Evolutionary conservation across 2,113 vertebrate species (phyloP).

Genomic region (Ctenomys sociabilis): DNA sequence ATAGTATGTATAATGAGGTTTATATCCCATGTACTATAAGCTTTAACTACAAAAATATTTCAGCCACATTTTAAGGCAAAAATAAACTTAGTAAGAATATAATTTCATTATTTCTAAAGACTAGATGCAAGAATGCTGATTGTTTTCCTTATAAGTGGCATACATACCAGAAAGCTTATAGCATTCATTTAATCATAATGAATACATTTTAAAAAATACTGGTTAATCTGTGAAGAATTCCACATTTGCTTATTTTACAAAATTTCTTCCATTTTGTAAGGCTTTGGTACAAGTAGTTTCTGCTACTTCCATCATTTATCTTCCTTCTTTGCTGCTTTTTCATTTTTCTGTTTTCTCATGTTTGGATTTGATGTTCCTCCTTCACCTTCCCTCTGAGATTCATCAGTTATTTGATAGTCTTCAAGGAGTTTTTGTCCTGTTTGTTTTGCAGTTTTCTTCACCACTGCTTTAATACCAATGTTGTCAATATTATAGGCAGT

Average conservation of each 20-base stretch:
- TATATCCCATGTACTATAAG: constrained; percentile 47
- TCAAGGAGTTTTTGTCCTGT: constrained; percentile 93
- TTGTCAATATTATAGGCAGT: constrained; percentile 97
- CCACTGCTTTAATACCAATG: constrained; percentile 96
- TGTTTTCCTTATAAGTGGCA: constrained; percentile 62
- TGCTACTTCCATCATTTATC: constrained; percentile 75
- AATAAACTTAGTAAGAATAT: constrained; percentile 66
- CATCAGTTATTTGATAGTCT: constrained; percentile 92
- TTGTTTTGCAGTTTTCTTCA: constrained; percentile 95
- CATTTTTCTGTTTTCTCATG: constrained; percentile 61
- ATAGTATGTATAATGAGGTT: constrained; percentile 75
- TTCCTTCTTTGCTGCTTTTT: constrained; percentile 77
- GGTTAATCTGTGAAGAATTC: constrained; percentile 49
- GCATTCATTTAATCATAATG: constrained; percentile 60
- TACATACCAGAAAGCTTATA: constrained; percentile 46
- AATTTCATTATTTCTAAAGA: constrained; percentile 55
- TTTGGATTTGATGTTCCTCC: constrained; percentile 65
- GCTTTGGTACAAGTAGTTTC: constrained; percentile 70
- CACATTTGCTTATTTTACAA: constrained; percentile 66
- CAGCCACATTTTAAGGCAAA: constrained; percentile 60
- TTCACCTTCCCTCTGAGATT: constrained; percentile 67
- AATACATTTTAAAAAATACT: constrained; percentile 68
- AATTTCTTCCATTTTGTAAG: constrained; percentile 76
- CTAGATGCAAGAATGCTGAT: constrained; percentile 61
- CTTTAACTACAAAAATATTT: constrained; percentile 73